These are phyloP conservation scores for Clunio marinus DNA, from an alignment of 2,888 invertebrate genomes.

Conservation along the genomic window DNA sequence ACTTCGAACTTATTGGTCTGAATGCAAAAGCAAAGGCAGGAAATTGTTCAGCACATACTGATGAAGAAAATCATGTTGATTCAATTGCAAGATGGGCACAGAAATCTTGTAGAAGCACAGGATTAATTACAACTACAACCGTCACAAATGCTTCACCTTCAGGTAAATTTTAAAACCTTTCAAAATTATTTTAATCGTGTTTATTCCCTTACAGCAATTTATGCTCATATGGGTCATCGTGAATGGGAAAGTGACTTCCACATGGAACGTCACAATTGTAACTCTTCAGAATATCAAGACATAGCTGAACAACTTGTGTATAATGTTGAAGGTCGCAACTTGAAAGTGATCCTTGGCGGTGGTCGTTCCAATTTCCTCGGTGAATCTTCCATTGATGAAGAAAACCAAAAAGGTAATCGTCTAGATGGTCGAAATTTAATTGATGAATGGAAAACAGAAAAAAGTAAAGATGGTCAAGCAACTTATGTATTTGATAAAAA, in stretches of 20 bases:
- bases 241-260: slow-evolving; percentile 65
- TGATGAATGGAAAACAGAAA: slow-evolving; percentile 61
- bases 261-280: slow-evolving; percentile 49
- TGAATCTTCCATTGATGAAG: slow-evolving; percentile 54
- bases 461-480: slow-evolving; percentile 47
- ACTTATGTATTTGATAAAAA: slow-evolving; percentile 54
- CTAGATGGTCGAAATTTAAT: slow-evolving; percentile 60
- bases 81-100: slow-evolving; percentile 69
- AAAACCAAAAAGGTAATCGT: slow-evolving; percentile 47
- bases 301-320: slow-evolving; percentile 68
- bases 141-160: slow-evolving; percentile 78
- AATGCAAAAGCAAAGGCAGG: slow-evolving; percentile 58
- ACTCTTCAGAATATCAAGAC: slow-evolving; percentile 57
- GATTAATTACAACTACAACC: slow-evolving; percentile 68
- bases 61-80: slow-evolving; percentile 55
- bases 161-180: no score
- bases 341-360: slow-evolving; percentile 57
- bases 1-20: slow-evolving; percentile 68
- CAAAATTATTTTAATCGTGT: no score
- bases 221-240: slow-evolving; percentile 64
- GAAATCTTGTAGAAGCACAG: slow-evolving; percentile 52
- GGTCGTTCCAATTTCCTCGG: slow-evolving; percentile 41
- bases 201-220: no score
- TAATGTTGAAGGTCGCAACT: slow-evolving; percentile 60
- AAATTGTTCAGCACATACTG: slow-evolving; percentile 58